A percentile compares a stretch with the other conserved stretches of the same genome.
Evolutionary conservation across 2,888 invertebrate genomes (phyloP).

Genomic region (Venusia cambrica): DNA sequence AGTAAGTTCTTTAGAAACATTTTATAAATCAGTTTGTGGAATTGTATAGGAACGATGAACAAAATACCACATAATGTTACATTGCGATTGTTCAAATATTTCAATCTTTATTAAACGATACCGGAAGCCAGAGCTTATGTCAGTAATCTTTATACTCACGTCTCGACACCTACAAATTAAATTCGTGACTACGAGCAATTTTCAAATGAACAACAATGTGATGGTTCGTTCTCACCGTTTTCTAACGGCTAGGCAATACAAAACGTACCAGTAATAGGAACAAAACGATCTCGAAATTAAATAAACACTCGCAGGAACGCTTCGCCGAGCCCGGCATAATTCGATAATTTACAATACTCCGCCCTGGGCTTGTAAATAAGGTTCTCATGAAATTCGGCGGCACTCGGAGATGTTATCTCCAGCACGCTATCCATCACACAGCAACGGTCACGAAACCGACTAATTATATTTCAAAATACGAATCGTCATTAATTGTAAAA

Average conservation of each 20-base stretch:
- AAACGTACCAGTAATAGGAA: conserved; percentile 57
- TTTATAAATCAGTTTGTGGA: neutral
- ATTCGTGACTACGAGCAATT: conserved; percentile 60
- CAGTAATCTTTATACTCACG: conserved; percentile 43
- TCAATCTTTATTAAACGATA: neutral
- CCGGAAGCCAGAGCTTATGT: conserved; percentile 12
- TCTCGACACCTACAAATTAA: conserved; percentile 56
- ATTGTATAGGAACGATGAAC: no score
- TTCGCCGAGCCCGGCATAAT: conserved; percentile 60
- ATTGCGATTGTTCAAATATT: neutral
- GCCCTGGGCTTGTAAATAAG: conserved; percentile 64
- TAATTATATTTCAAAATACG: conserved; percentile 59
- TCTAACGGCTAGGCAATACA: conserved; percentile 48
- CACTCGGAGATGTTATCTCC: conserved; percentile 62
- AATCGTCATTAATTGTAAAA: conserved; percentile 58
- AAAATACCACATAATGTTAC: no score
- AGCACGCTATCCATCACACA: conserved; percentile 69
- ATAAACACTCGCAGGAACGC: conserved; percentile 69
- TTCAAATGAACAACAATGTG: conserved; percentile 49
- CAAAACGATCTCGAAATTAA: conserved; percentile 69
- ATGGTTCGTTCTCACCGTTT: conserved; percentile 56
- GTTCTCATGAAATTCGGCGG: conserved; percentile 73
- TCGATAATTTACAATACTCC: conserved; percentile 69
- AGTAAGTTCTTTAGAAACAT: neutral
- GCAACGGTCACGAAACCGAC: conserved; percentile 63